Evolutionary conservation across 2,888 invertebrate genomes (phyloP), one percentile per base, ranked within the genome.

Genomic region (Ormyrus nitidulus): DNA sequence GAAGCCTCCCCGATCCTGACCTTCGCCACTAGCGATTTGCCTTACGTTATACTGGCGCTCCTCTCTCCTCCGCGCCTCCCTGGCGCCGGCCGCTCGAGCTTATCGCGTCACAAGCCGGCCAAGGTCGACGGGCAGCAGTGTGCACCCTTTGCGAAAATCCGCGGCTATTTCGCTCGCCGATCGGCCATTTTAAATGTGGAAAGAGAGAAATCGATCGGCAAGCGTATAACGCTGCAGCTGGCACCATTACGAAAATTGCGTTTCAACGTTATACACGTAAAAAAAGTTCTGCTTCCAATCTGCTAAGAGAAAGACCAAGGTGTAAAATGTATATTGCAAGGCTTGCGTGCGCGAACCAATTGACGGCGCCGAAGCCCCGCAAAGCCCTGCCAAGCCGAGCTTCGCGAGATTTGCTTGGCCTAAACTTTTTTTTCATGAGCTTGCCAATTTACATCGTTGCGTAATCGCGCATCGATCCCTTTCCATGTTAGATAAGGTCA

Each of bases 1-100:
- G 46, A 70, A 79, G 62, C 64, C 72, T 76, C 64, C 72, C 69
- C 70, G 74, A 75, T 79, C 79, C 75, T 79, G 79, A 79, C 74
- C 74, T 79, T 79, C 51, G 44, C 46, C 13, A 9, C 44, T 19
- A 34, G 34, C 34, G 34, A 34, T 53, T 54, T 51, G 34, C 71
- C 51, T 11, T 59, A 34, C 70, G 11, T 3, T 10, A 34, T 34
- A 34, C 34, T 49, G 48, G 54, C 10, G 48, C 48, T 9, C 6
- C 46, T 49, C 48, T 13, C 53, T 54, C 19, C 13, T n/a, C 64
- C 64, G 64, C 6, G 13, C 6, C n/a, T 13, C 61, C 11, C 44
- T 46, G 56, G 11, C 7, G 34, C 61, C 19, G 11, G 34, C 4
- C 13, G 13, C 19, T 19, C 46, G 13, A 13, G 73, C n/a, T 49